phyloP scores from a whole-genome alignment of 2,888 invertebrate species.

The Mamestra brassicae region DNA sequence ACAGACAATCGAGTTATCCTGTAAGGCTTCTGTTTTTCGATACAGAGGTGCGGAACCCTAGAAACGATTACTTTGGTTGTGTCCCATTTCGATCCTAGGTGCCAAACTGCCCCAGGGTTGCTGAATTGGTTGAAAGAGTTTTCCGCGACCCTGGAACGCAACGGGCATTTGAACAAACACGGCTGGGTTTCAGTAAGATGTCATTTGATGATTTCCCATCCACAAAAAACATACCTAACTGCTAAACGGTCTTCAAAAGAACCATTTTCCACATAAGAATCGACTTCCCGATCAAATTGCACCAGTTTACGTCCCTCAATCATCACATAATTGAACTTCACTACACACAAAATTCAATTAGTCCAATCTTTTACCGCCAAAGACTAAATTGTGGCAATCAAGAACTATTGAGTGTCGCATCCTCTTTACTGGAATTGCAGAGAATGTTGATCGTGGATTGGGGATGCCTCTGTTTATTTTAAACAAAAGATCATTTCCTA shows the following conservation, averaged over 20 bases:
- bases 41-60: no score
- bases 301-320: constrained; percentile 3
- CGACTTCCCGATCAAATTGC: background rate
- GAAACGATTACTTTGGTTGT: no score
- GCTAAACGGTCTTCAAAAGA: background rate
- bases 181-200: no score
- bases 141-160: no score
- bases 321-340: constrained; percentile 19
- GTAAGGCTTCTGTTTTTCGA: no score
- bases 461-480: background rate
- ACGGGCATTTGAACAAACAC: no score
- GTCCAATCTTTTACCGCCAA: constrained; percentile 48
- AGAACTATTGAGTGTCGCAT: constrained; percentile 61
- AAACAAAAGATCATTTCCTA: no score
- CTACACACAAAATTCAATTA: constrained; percentile 51
- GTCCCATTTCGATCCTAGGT: no score
- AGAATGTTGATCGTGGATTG: constrained; percentile 36
- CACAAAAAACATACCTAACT: background rate
- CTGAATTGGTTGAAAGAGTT: no score
- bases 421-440: constrained; percentile 62
- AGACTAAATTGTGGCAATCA: constrained; percentile 63
- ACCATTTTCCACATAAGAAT: background rate
- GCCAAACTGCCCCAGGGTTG: no score
- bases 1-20: no score
- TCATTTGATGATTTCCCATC: no score